Evolutionary conservation across 2,113 vertebrate genomes (phyloP), one percentile per base, ranked within the genome.

Genomic region (Eira barbara): DNA sequence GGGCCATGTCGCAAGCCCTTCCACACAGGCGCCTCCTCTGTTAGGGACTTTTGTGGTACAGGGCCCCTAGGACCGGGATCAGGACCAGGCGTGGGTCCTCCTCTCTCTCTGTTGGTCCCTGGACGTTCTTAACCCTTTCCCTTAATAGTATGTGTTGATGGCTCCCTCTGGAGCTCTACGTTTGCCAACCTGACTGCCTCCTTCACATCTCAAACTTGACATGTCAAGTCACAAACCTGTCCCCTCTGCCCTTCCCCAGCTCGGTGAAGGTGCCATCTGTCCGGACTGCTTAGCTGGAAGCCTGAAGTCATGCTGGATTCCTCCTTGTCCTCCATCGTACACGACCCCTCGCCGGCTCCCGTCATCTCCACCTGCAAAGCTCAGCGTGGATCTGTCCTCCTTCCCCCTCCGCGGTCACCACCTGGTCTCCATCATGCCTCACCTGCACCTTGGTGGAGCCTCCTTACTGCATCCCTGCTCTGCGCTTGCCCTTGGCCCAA

Each of bases 221-320:
- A 0, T 0, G 63, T 23, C 25, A 17, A 21, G 21, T 20, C n/a
- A 34, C 36, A 31, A 59, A 61, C 27, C 74, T 6, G 17, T 61
- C 17, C 59, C 15, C 39, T 15, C 9, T 31, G 31, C 57, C 82
- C 89, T 17, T 14, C 79, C 34, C 59, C 52, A 7, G 36, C 29
- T 69, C 83, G 18, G 31, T 1, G 3, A 47, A 27, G 27, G 69
- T 11, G 3, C 59, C 21, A 15, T 9, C 81, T 9, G 17, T 49
- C 36, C 25, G 31, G 63, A 27, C 34, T 82, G 52, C 79, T 82
- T 47, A 47, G 69, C 9, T n/a, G n/a, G 47, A 49, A 65, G 34
- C 55, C 55, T 23, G 42, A 20, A 57, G 67, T 7, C 31, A 27
- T 15, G 18, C 74, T 42, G 79, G 55, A 49, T 21, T 27, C 42